These are phyloP conservation scores for Philotrypesis tridentata DNA, from an alignment of 1,140 invertebrate species.

Conservation along the genomic window DNA sequence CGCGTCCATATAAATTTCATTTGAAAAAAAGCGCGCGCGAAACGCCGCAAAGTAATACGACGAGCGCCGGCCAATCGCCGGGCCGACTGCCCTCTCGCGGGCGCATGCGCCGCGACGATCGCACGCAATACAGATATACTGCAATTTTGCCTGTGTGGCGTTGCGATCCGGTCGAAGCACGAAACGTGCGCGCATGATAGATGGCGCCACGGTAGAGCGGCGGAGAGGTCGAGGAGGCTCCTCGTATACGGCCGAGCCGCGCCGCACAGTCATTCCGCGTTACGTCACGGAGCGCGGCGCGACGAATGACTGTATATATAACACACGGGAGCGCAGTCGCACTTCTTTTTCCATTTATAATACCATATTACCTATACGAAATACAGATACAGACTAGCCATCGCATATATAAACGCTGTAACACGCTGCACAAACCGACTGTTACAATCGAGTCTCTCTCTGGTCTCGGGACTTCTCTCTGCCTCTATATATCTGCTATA, in stretches of 20 bases:
- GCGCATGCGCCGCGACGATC: too few relatives aligned
- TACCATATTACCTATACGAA: too few relatives aligned
- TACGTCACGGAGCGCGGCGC: slow-evolving; percentile 46
- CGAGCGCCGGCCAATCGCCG: too few relatives aligned
- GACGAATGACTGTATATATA: slow-evolving; percentile 34
- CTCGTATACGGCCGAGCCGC: background rate
- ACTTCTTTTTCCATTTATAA: slow-evolving; percentile 9
- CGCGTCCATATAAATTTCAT: too few relatives aligned
- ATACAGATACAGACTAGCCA: background rate
- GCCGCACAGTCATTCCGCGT: slow-evolving; percentile 43
- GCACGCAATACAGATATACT: too few relatives aligned
- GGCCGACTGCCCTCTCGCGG: too few relatives aligned
- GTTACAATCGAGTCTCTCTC: background rate
- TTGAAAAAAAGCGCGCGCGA: too few relatives aligned
- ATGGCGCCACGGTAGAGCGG: slow-evolving; percentile 32
- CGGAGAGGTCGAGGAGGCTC: background rate
- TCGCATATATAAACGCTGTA: background rate
- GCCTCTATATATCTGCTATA: too few relatives aligned
- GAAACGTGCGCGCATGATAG: background rate
- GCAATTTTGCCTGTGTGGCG: too few relatives aligned
- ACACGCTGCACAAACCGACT: background rate
- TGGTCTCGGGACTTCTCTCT: background rate
- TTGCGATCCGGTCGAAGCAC: too few relatives aligned
- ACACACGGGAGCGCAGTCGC: background rate
- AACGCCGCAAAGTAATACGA: too few relatives aligned